phyloP scores from a whole-genome alignment of 2,113 vertebrate genomes.

The Thunnus maccoyii region DNA sequence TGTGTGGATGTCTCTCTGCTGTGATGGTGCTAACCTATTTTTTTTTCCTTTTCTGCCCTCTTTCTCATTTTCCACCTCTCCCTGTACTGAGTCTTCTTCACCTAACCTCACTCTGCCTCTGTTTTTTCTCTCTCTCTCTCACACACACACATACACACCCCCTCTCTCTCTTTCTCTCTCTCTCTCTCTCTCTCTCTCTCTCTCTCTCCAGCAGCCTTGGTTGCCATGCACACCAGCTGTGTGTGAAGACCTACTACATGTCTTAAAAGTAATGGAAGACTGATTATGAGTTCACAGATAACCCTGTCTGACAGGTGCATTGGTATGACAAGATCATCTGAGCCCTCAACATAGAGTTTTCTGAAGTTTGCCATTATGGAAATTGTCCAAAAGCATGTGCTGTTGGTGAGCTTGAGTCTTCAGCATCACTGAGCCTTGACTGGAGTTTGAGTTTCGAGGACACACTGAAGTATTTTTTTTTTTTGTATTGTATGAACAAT shows the following conservation, averaged over 20 bases:
- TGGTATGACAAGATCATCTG: neutral
- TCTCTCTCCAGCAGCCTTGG: slow-evolving; percentile 27
- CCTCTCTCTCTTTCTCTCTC: neutral
- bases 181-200: slow-evolving; percentile 7
- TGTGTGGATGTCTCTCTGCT: slow-evolving; percentile 42
- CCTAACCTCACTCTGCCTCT: slow-evolving; percentile 22
- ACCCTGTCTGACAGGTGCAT: neutral
- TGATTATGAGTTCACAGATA: neutral
- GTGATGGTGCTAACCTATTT: slow-evolving; percentile 52
- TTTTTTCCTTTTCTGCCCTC: slow-evolving; percentile 12
- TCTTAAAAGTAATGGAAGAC: neutral
- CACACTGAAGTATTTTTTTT: too few relatives aligned
- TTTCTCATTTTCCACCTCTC: slow-evolving; percentile 10
- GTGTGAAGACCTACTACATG: neutral
- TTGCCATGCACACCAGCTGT: slow-evolving; percentile 58
- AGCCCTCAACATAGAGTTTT: neutral
- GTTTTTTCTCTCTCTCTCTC: neutral
- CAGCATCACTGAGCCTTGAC: too few relatives aligned
- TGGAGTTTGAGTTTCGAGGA: too few relatives aligned
- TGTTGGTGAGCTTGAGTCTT: too few relatives aligned
- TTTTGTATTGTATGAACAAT: too few relatives aligned
- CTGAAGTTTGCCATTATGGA: neutral
- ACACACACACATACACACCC: neutral
- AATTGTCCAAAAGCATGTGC: neutral
- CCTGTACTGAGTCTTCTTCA: slow-evolving; percentile 25